Conservation (phyloP, 2,113 vertebrate genomes). For the Festucalex cinctus region DNA sequence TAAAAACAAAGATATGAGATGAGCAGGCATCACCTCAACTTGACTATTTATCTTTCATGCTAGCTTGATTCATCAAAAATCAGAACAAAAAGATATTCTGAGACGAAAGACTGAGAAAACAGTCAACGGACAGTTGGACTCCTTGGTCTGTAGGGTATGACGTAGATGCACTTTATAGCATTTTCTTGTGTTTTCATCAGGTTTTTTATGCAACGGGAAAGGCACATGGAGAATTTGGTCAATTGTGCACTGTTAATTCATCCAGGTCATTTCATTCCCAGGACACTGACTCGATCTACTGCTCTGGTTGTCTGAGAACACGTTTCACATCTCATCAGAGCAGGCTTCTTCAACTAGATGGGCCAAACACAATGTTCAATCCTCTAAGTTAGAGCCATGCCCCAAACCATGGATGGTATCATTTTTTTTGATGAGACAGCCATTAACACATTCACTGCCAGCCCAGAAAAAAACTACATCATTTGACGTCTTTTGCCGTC, state of each 20-base stretch:
- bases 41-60: constrained; percentile 22
- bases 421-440: no score
- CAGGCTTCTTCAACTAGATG: no score
- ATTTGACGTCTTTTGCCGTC: no score
- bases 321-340: no score
- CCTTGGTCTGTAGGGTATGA: neutral
- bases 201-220: neutral
- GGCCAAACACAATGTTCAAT: no score
- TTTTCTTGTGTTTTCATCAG: neutral
- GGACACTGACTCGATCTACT: neutral
- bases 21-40: constrained; percentile 16
- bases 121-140: constrained; percentile 50
- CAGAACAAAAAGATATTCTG: constrained; percentile 21
- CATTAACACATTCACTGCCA: no score
- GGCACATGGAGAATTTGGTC: neutral
- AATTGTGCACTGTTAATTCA: neutral
- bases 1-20: constrained; percentile 8
- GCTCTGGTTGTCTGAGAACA: no score
- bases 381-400: no score
- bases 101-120: constrained; percentile 35
- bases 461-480: no score
- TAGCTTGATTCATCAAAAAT: constrained; percentile 30
- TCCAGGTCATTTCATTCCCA: no score
- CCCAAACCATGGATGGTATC: no score
- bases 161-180: neutral